Percentiles rank a stretch among this genome's conserved stretches.
Evolutionary conservation across 2,113 vertebrate species (phyloP).

Genomic region (Albula glossodonta): DNA sequence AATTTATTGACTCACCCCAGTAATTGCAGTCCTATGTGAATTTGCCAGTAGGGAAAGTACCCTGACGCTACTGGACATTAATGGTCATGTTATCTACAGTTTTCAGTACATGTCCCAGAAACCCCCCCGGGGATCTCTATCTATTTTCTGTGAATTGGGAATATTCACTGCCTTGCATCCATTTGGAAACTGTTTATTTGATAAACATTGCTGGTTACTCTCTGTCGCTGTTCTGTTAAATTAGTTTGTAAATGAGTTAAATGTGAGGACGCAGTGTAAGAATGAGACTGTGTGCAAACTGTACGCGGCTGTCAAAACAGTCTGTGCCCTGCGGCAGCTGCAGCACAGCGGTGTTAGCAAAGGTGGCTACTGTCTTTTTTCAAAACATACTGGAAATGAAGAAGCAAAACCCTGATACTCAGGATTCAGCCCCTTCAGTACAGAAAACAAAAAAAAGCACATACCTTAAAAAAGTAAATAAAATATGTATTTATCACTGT

Average conservation of each 20-base stretch:
- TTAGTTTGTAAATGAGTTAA: neutral
- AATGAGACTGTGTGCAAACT: neutral
- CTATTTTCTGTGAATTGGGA: neutral
- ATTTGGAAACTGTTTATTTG: neutral
- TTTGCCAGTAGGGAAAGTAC: neutral
- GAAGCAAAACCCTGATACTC: neutral
- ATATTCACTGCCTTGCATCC: neutral
- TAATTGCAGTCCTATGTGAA: neutral
- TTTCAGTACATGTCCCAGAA: neutral
- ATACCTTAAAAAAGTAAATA: neutral
- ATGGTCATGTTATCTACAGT: neutral
- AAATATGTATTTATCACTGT: neutral
- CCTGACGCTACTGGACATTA: neutral
- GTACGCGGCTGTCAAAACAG: neutral
- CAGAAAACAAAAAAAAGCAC: neutral
- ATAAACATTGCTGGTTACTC: neutral
- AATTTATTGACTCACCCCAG: neutral
- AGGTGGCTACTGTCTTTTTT: neutral
- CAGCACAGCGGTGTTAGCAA: neutral
- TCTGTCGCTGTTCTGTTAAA: neutral
- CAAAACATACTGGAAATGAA: neutral
- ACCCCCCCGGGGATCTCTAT: no score
- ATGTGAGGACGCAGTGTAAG: neutral
- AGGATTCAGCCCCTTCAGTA: neutral
- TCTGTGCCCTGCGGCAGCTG: neutral